Evolutionary conservation across 2,113 vertebrate genomes (phyloP).

Genomic region (Scartelaos histophorus): DNA sequence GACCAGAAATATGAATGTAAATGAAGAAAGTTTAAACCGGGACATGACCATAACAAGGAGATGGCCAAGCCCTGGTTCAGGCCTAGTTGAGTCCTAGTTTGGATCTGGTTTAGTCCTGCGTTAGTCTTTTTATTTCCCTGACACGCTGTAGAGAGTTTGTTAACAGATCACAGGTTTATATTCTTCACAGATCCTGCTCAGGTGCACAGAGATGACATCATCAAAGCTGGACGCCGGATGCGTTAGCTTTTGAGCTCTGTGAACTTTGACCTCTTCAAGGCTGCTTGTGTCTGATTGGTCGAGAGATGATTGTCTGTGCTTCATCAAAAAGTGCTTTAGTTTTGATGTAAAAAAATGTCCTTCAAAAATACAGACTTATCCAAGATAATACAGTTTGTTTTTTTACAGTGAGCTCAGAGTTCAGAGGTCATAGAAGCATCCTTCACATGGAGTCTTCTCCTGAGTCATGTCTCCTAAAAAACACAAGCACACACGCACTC

Average conservation of each 20-base stretch:
- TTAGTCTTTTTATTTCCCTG: background rate
- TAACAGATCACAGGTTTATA: background rate
- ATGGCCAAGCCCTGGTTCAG: background rate
- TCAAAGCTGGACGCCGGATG: conserved; percentile 21
- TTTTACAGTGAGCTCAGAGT: conserved; percentile 48
- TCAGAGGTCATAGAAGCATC: conserved; percentile 20
- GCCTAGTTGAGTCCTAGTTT: background rate
- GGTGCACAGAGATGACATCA: conserved; percentile 41
- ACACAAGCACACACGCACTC: background rate
- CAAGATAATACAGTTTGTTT: conserved; percentile 37
- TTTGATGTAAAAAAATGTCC: background rate
- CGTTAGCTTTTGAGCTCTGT: conserved; percentile 24
- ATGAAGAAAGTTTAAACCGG: too few relatives aligned
- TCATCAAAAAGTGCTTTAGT: conserved; percentile 36
- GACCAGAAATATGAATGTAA: too few relatives aligned
- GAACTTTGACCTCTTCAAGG: conserved; percentile 45
- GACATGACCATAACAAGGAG: too few relatives aligned
- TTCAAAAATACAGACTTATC: background rate
- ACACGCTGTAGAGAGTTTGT: background rate
- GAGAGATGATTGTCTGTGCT: conserved; percentile 20
- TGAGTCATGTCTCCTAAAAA: conserved; percentile 63
- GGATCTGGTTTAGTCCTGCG: background rate
- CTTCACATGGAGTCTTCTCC: conserved; percentile 66
- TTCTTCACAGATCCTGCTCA: conserved; percentile 46
- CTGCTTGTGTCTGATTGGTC: conserved; percentile 22